Conservation (phyloP, 2,888 invertebrate species). For the Ormia ochracea region DNA sequence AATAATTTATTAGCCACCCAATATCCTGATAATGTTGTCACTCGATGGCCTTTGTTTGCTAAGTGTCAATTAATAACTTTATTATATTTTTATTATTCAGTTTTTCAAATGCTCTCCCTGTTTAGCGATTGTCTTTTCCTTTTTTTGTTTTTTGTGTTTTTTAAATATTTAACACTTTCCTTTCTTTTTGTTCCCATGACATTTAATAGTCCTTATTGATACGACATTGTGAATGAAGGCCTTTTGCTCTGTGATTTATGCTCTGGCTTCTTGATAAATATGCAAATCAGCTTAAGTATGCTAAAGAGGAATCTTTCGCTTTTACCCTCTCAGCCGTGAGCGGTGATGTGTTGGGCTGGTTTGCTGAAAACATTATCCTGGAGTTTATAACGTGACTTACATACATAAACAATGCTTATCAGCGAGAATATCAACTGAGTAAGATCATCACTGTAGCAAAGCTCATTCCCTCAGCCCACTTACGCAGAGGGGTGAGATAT, state of each 20-base stretch:
- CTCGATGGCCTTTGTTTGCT: constrained; percentile 34
- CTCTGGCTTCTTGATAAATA: neutral
- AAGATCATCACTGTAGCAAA: constrained; percentile 12
- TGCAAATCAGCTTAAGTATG: constrained; percentile 45
- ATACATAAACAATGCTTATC: constrained; percentile 45
- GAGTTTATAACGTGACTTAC: constrained; percentile 56
- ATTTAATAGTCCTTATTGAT: constrained; percentile 46
- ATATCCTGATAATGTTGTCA: neutral
- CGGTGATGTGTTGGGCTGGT: constrained; percentile 38
- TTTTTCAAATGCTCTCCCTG: constrained; percentile 55
- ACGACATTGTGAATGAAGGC: neutral
- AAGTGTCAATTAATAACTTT: constrained; percentile 59
- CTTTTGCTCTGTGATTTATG: constrained; percentile 31
- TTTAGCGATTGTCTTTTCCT: constrained; percentile 45
- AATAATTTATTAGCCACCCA: neutral
- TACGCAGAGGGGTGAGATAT: constrained; percentile 40
- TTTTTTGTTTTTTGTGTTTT: neutral
- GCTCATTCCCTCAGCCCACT: neutral
- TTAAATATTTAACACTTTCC: constrained; percentile 21
- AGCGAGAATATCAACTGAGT: neutral
- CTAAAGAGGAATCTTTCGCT: neutral
- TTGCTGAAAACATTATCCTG: constrained; percentile 35
- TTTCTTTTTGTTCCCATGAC: constrained; percentile 63
- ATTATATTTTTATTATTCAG: constrained; percentile 50
- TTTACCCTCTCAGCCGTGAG: constrained; percentile 16